Conservation (phyloP, 2,888 invertebrate species). For the Myopa testacea region DNA sequence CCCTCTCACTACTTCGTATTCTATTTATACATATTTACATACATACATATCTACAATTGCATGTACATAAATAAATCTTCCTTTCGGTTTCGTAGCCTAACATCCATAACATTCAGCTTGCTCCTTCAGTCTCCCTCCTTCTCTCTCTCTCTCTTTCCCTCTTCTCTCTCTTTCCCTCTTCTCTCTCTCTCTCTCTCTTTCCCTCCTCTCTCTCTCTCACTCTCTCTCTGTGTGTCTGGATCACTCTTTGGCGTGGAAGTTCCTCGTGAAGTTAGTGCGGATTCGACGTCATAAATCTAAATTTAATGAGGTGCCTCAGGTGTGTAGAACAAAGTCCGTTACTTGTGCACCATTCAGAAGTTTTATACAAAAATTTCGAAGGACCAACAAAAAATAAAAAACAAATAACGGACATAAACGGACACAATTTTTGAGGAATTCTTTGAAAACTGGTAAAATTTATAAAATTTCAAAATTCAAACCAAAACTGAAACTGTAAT, state of each 20-base stretch:
- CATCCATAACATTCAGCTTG: too few relatives aligned
- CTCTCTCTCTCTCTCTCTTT: not conserved
- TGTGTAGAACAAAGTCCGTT: not conserved
- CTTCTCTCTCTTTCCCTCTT: not conserved
- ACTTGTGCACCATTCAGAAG: not conserved
- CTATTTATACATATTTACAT: too few relatives aligned
- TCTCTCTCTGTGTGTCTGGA: not conserved
- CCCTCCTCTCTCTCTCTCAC: not conserved
- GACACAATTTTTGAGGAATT: not conserved
- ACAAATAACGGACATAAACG: not conserved
- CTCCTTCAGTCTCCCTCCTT: not conserved
- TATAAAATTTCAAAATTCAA: not conserved
- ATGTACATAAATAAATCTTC: too few relatives aligned
- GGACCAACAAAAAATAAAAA: not conserved
- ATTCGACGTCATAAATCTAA: slow-evolving; percentile 6
- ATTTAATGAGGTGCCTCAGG: slow-evolving; percentile 19
- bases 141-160: not conserved
- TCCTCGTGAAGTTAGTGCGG: not conserved
- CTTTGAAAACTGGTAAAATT: not conserved
- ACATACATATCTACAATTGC: too few relatives aligned
- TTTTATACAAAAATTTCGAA: not conserved
- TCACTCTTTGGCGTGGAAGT: not conserved
- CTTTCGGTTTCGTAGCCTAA: too few relatives aligned
- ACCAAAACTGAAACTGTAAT: not conserved
- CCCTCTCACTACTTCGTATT: too few relatives aligned